phyloP scores from a whole-genome alignment of 1,140 invertebrate species.

The Lepidotrigona ventralis region DNA sequence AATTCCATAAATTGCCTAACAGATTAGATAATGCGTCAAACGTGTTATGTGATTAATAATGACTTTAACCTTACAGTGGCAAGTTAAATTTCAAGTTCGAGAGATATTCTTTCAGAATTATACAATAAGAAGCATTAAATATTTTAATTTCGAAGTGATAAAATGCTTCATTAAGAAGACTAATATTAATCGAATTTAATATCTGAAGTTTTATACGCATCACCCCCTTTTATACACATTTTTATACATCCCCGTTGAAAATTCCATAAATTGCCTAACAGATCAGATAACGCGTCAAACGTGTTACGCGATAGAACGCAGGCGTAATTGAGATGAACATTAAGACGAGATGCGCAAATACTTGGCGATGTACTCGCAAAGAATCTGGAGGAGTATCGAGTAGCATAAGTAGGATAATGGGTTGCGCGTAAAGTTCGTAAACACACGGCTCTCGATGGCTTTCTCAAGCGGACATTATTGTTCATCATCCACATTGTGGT shows the following conservation, averaged over 20 bases:
- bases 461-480: slow-evolving; percentile 42
- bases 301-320: too few relatives aligned
- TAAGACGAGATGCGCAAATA: background rate
- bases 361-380: slow-evolving; percentile 1
- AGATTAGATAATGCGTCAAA: too few relatives aligned
- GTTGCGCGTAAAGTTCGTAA: slow-evolving; percentile 17
- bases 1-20: too few relatives aligned
- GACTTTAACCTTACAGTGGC: too few relatives aligned
- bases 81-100: too few relatives aligned
- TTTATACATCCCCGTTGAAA: background rate
- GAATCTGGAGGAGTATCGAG: slow-evolving; percentile 39
- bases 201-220: background rate
- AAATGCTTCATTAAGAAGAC: too few relatives aligned
- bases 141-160: too few relatives aligned
- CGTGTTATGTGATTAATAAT: too few relatives aligned
- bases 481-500: slow-evolving; percentile 6
- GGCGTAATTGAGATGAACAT: background rate
- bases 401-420: slow-evolving; percentile 36
- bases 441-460: slow-evolving; percentile 20
- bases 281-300: background rate
- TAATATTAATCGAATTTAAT: background rate
- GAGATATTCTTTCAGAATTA: too few relatives aligned
- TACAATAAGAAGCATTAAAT: too few relatives aligned
- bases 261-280: background rate
- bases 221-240: too few relatives aligned